Evolutionary conservation across 2,113 vertebrate species (phyloP).

Genomic region (Pongo pygmaeus): DNA sequence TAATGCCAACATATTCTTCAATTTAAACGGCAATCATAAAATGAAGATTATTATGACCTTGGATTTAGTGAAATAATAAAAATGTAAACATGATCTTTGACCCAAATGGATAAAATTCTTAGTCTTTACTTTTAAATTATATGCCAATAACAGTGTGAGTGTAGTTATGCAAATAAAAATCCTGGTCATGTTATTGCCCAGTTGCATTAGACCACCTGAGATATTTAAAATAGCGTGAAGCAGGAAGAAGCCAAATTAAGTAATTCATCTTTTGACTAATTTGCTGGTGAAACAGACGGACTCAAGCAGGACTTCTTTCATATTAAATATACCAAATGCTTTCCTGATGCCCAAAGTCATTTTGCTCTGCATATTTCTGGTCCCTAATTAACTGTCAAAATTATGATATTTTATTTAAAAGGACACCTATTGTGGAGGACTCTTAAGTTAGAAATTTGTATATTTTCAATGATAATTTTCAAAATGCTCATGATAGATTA

Average conservation of each 20-base stretch:
- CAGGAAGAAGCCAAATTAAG: conserved; percentile 59
- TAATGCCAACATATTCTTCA: background rate
- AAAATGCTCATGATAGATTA: background rate
- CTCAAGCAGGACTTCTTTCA: background rate
- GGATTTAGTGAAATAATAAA: background rate
- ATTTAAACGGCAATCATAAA: background rate
- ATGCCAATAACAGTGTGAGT: background rate
- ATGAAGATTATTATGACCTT: background rate
- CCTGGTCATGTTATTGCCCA: background rate
- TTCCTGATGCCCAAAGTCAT: conserved; percentile 39
- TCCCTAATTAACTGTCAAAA: conserved; percentile 52
- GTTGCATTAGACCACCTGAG: conserved; percentile 37
- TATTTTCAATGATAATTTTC: conserved; percentile 23
- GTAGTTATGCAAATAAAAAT: background rate
- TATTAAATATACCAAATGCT: conserved; percentile 31
- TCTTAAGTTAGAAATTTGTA: background rate
- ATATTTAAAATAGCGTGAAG: conserved; percentile 43
- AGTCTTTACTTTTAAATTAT: background rate
- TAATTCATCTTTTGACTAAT: conserved; percentile 66
- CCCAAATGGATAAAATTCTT: background rate
- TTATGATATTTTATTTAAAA: conserved; percentile 46
- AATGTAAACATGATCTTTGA: background rate
- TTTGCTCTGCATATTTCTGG: conserved; percentile 19
- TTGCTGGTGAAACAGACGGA: conserved; percentile 49
- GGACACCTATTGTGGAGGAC: background rate